phyloP scores from a whole-genome alignment of 35 echinoderm and acorn worm genomes.

The Nesometra sesokonis region DNA sequence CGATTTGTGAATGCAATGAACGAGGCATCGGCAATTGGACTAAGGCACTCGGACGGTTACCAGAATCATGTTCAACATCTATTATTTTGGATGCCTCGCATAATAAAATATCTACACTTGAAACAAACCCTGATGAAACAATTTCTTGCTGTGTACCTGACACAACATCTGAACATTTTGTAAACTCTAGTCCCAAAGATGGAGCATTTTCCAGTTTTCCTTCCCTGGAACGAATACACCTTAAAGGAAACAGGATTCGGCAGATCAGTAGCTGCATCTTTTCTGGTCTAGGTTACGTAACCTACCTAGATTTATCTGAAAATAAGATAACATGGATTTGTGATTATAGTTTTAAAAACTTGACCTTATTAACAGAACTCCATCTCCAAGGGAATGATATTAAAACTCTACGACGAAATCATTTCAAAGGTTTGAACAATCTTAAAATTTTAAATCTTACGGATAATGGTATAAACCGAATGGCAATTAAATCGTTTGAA shows the following conservation, averaged over 20 bases:
- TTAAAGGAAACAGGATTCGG: not conserved
- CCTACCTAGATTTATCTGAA: not conserved
- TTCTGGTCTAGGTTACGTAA: not conserved
- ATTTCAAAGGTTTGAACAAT: not conserved
- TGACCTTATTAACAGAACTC: not conserved
- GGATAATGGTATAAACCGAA: not conserved
- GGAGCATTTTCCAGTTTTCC: not conserved
- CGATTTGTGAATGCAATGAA: not conserved
- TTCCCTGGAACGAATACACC: not conserved
- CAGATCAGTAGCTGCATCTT: not conserved
- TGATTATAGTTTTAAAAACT: not conserved
- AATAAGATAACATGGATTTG: not conserved
- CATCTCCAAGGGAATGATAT: not conserved
- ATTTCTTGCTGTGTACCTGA: not conserved
- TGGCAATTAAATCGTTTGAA: not conserved
- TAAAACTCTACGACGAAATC: not conserved
- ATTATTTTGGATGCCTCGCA: not conserved
- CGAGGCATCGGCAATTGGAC: not conserved
- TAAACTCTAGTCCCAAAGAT: not conserved
- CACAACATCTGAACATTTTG: too few relatives aligned
- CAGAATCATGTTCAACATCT: not conserved
- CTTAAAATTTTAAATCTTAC: not conserved
- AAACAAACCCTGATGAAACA: not conserved
- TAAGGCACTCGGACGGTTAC: not conserved
- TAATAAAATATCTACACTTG: not conserved